Conservation (phyloP, 64 coral and sea anemone species). For the Trachythela sp. region DNA sequence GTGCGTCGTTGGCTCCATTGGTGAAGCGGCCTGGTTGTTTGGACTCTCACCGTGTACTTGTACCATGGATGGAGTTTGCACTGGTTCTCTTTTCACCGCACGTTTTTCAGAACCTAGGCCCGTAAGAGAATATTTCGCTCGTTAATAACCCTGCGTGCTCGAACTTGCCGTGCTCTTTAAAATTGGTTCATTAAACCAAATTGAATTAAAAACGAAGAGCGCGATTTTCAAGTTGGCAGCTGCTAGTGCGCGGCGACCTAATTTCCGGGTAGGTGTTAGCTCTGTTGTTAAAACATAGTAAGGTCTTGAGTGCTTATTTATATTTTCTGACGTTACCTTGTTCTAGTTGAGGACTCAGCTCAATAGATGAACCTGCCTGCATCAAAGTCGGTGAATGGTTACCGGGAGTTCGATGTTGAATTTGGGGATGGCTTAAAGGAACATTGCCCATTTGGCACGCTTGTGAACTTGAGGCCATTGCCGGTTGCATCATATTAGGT, state of each 20-base stretch:
- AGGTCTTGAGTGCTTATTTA: background rate
- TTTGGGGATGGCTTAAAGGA: conserved; percentile 6
- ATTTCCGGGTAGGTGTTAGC: conserved; percentile 29
- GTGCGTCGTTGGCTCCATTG: conserved; percentile 2
- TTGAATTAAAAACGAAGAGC: conserved; percentile 14
- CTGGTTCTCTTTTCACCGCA: background rate
- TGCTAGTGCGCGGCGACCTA: background rate
- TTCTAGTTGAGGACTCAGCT: background rate
- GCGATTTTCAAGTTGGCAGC: conserved; percentile 29
- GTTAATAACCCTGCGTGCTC: background rate
- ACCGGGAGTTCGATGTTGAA: background rate
- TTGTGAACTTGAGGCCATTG: background rate
- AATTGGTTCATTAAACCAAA: conserved; percentile 7
- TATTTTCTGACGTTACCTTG: background rate
- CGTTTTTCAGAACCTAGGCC: background rate
- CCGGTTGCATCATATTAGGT: background rate
- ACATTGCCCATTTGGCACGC: conserved; percentile 24
- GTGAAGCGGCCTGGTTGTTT: background rate
- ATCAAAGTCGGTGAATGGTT: background rate
- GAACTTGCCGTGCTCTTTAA: background rate
- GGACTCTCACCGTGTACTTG: background rate
- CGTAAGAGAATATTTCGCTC: background rate
- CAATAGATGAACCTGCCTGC: background rate
- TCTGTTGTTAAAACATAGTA: background rate
- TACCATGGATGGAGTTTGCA: conserved; percentile 17